phyloP scores from a whole-genome alignment of 37 sponge, comb jelly and placozoan species.

The Spongia lamella region DNA sequence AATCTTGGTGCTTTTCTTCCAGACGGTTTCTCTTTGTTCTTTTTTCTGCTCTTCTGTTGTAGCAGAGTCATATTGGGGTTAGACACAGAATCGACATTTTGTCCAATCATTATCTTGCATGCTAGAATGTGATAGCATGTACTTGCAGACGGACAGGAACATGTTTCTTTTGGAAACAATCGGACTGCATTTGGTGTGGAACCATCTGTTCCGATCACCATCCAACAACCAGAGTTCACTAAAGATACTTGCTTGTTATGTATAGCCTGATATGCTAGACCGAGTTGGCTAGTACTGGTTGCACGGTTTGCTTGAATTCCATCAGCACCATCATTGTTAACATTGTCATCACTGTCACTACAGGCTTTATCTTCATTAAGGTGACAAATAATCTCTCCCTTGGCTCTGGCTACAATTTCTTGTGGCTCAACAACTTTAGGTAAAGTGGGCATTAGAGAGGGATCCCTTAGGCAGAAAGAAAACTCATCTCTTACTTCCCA shows the following conservation, averaged over 20 bases:
- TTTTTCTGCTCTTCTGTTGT: slow-evolving; percentile 10
- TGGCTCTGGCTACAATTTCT: slow-evolving; percentile 8
- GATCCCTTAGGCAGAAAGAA: background rate
- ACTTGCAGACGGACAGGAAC: slow-evolving; percentile 5
- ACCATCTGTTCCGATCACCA: slow-evolving; percentile 14
- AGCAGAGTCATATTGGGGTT: background rate
- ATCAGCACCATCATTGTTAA: too few species aligned
- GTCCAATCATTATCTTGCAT: slow-evolving; percentile 17
- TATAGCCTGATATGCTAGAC: slow-evolving; percentile 10
- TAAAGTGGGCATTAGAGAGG: background rate
- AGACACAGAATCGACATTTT: too few species aligned
- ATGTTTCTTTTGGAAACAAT: slow-evolving; percentile 17
- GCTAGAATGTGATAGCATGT: slow-evolving; percentile 31
- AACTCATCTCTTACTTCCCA: slow-evolving; percentile 24
- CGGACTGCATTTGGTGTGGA: slow-evolving; percentile 3
- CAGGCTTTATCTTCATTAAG: too few species aligned
- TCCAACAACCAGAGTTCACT: slow-evolving; percentile 16
- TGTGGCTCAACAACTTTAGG: background rate
- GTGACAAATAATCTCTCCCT: too few species aligned
- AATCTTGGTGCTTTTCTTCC: slow-evolving; percentile 7
- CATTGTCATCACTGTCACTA: too few species aligned
- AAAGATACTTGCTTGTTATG: background rate
- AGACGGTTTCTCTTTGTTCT: slow-evolving; percentile 12
- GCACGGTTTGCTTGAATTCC: too few species aligned
- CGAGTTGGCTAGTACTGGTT: background rate